Evolutionary conservation across 2,888 invertebrate species (phyloP).

Genomic region (Thymelicus sylvestris): DNA sequence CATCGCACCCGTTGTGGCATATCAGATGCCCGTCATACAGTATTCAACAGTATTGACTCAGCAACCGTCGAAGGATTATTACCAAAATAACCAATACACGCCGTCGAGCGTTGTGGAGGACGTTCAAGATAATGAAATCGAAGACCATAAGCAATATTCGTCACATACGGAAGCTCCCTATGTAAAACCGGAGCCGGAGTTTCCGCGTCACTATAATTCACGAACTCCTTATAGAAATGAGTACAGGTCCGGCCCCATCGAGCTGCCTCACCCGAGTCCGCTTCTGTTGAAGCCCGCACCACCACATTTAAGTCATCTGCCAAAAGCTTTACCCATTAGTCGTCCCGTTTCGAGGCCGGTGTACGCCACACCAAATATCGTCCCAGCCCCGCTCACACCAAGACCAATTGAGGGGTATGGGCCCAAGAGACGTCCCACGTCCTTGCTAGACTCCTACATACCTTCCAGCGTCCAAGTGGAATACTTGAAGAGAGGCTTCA

Average conservation of each 20-base stretch:
- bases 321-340: constrained; percentile 70
- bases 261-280: constrained; percentile 70
- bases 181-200: constrained; percentile 54
- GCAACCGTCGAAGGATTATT: constrained; percentile 63
- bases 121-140: constrained; percentile 56
- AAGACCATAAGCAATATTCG: constrained; percentile 57
- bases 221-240: constrained; percentile 63
- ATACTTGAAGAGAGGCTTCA: constrained; percentile 74
- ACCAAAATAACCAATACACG: constrained; percentile 57
- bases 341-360: constrained; percentile 69
- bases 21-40: constrained; percentile 65
- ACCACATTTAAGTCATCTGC: constrained; percentile 68
- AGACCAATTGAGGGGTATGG: constrained; percentile 60
- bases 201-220: constrained; percentile 67
- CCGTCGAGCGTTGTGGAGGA: constrained; percentile 65
- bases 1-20: constrained; percentile 60
- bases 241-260: constrained; percentile 57
- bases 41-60: constrained; percentile 61
- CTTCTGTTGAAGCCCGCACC: constrained; percentile 64
- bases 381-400: constrained; percentile 53
- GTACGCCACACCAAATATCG: constrained; percentile 56
- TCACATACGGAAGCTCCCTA: constrained; percentile 61
- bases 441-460: constrained; percentile 85
- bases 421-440: constrained; percentile 71
- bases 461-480: constrained; percentile 83